Conservation (phyloP, 2,113 vertebrate species). For the Chloropsis hardwickii region DNA sequence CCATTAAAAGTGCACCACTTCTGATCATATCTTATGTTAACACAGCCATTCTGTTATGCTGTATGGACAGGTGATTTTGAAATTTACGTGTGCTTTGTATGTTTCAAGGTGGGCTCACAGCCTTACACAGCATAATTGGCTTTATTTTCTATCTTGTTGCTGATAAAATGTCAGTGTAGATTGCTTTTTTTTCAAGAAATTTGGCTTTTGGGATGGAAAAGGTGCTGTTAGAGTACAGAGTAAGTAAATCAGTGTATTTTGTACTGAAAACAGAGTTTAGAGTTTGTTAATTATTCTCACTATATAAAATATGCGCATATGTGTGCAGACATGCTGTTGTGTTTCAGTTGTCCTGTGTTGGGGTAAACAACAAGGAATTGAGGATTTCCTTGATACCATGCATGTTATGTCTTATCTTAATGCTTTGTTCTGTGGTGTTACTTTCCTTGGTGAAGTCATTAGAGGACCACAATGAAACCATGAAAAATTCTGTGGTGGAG, state of each 20-base stretch:
- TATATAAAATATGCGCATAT: not conserved
- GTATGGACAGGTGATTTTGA: not conserved
- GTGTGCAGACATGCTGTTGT: not conserved
- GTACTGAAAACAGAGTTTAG: not conserved
- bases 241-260: not conserved
- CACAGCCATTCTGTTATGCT: not conserved
- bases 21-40: not conserved
- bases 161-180: not conserved
- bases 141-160: not conserved
- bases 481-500: slow-evolving; percentile 85
- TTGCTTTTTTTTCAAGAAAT: not conserved
- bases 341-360: not conserved
- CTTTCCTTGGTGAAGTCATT: slow-evolving; percentile 82
- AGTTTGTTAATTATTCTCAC: not conserved
- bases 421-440: slow-evolving; percentile 72
- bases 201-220: not conserved
- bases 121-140: not conserved
- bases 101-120: not conserved
- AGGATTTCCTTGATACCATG: slow-evolving; percentile 51
- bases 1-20: not conserved
- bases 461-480: slow-evolving; percentile 84
- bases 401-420: slow-evolving; percentile 71
- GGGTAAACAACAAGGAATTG: not conserved
- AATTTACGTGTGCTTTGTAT: not conserved
- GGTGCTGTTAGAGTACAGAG: not conserved